These are phyloP conservation scores for Dione vanillae DNA, from an alignment of 2,888 invertebrate genomes.

Conservation along the genomic window DNA sequence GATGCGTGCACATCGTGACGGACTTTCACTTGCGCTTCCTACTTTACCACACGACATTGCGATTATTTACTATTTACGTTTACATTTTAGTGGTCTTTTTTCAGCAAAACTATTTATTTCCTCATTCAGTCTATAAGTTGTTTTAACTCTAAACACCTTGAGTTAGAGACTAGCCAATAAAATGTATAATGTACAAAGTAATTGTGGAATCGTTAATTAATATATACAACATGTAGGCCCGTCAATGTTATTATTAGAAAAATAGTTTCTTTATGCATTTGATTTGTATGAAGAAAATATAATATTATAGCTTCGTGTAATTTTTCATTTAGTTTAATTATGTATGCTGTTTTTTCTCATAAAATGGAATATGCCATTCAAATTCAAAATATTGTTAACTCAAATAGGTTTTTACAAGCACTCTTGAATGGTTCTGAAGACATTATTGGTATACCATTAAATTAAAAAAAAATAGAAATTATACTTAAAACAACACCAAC, in stretches of 20 bases:
- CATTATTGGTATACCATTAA: too few species aligned
- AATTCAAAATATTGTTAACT: too few species aligned
- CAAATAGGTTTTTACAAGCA: too few species aligned
- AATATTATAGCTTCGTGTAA: neutral
- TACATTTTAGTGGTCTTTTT: slow-evolving; percentile 31
- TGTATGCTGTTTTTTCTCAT: too few species aligned
- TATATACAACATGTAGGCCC: slow-evolving; percentile 8
- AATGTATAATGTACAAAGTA: slow-evolving; percentile 1
- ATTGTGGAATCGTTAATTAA: neutral
- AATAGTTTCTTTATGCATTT: neutral
- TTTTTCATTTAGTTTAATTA: too few species aligned
- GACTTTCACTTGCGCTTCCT: slow-evolving; percentile 50
- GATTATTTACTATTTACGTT: slow-evolving; percentile 40
- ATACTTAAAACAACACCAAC: too few species aligned
- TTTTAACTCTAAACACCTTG: slow-evolving; percentile 14
- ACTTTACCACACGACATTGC: slow-evolving; percentile 46
- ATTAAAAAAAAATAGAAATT: too few species aligned
- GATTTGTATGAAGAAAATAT: neutral
- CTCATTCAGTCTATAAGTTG: slow-evolving; percentile 6
- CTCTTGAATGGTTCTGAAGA: too few species aligned
- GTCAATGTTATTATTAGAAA: slow-evolving; percentile 4
- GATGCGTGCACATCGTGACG: slow-evolving; percentile 46
- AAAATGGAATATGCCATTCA: too few species aligned
- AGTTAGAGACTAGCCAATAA: slow-evolving; percentile 10
- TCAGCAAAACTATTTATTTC: slow-evolving; percentile 21